Conservation (phyloP, 2,888 invertebrate genomes). For the Latrodectus elegans region DNA sequence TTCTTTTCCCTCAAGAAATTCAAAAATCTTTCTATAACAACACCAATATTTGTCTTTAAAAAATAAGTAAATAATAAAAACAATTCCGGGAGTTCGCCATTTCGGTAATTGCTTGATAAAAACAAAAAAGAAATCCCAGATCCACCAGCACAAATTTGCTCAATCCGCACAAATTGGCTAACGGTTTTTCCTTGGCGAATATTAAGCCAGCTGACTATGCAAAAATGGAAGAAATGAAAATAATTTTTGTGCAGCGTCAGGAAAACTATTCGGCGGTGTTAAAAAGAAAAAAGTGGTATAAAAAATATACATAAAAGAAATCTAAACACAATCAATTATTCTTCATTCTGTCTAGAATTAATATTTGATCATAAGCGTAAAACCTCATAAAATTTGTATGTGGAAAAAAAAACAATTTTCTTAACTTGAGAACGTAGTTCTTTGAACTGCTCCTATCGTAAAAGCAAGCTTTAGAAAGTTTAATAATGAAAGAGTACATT, state of each 20-base stretch:
- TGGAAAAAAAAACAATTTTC: background rate
- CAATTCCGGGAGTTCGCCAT: background rate
- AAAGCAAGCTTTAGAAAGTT: too few species aligned
- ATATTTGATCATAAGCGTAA: background rate
- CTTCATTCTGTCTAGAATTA: background rate
- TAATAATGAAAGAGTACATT: too few species aligned
- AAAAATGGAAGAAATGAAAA: background rate
- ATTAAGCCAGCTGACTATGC: constrained; percentile 1
- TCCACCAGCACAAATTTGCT: background rate
- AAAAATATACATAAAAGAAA: background rate
- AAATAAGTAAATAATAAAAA: too few species aligned
- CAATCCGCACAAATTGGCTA: background rate
- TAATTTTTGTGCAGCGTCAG: background rate
- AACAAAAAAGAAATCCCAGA: background rate
- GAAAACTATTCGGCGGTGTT: background rate
- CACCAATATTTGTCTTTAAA: too few species aligned
- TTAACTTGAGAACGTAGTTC: too few species aligned
- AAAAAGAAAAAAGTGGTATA: background rate
- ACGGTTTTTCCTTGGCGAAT: background rate
- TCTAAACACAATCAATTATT: background rate
- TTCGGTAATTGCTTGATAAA: background rate
- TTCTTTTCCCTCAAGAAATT: too few species aligned
- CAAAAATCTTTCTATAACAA: too few species aligned
- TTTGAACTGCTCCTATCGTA: too few species aligned
- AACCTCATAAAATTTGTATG: background rate